A percentile compares a stretch with the other conserved stretches of the same genome.
Evolutionary conservation across 2,113 vertebrate species (phyloP).

Genomic region (Athene noctua): DNA sequence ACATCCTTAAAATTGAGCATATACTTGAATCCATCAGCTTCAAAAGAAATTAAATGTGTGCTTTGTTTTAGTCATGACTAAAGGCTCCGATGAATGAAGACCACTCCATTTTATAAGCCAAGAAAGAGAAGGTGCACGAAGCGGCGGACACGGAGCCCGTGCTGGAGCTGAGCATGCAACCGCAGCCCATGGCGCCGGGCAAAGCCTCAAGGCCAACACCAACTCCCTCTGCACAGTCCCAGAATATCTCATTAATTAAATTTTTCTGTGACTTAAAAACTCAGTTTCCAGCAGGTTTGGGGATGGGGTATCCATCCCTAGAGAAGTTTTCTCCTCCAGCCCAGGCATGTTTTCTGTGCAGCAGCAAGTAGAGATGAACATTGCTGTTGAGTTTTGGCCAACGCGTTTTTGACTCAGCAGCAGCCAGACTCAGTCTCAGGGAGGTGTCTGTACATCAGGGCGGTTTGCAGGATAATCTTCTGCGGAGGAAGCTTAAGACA

Average conservation of each 20-base stretch:
- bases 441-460: background rate
- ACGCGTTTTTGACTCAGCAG: accelerated
- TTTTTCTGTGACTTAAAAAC: background rate
- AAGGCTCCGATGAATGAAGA: background rate
- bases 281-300: too few species aligned
- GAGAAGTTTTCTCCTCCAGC: accelerated
- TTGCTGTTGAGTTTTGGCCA: accelerated
- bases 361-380: accelerated
- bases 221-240: background rate
- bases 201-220: background rate
- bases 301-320: accelerated
- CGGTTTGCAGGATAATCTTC: background rate
- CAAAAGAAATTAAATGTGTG: background rate
- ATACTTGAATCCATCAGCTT: background rate
- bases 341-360: accelerated
- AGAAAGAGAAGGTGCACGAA: accelerated
- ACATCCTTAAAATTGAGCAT: accelerated
- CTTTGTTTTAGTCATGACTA: background rate
- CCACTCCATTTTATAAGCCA: accelerated
- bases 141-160: accelerated
- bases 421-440: background rate
- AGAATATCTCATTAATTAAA: background rate
- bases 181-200: background rate
- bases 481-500: background rate
- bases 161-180: background rate